These are phyloP conservation scores for Tetraodon nigroviridis DNA, from an alignment of 2,113 vertebrate species.

Conservation along the genomic window DNA sequence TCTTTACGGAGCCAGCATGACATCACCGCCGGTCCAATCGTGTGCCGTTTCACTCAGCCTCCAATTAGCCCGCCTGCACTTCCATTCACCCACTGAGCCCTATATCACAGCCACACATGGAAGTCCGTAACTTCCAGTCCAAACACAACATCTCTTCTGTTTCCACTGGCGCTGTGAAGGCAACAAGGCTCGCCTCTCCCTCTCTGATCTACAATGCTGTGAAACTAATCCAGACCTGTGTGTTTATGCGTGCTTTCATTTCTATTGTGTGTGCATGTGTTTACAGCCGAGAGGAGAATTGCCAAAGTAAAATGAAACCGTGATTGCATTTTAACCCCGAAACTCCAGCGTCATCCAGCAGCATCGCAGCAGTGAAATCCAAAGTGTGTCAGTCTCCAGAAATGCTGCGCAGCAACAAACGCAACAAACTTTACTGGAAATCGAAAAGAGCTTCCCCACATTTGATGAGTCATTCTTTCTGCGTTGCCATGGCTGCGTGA, in stretches of 20 bases:
- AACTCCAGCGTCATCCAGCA: slow-evolving; percentile 4
- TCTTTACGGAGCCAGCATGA: slow-evolving; percentile 36
- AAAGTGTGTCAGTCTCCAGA: neutral
- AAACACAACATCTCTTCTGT: slow-evolving; percentile 66
- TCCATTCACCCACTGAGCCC: slow-evolving; percentile 53
- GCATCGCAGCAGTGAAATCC: slow-evolving; percentile 4
- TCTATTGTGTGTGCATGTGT: slow-evolving; percentile 18
- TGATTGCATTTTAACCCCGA: slow-evolving; percentile 13
- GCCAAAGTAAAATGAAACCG: slow-evolving; percentile 16
- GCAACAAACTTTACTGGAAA: slow-evolving; percentile 18
- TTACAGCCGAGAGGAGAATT: slow-evolving; percentile 29
- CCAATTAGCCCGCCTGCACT: slow-evolving; percentile 56
- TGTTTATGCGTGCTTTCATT: slow-evolving; percentile 16
- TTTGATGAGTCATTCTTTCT: slow-evolving; percentile 21
- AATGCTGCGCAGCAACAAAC: slow-evolving; percentile 2
- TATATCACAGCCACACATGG: slow-evolving; percentile 35
- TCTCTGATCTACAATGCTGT: slow-evolving; percentile 42
- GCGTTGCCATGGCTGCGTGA: slow-evolving; percentile 30
- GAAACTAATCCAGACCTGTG: slow-evolving; percentile 41
- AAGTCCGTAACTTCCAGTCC: slow-evolving; percentile 24
- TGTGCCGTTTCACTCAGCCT: slow-evolving; percentile 43
- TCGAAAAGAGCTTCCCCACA: slow-evolving; percentile 19
- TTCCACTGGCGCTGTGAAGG: slow-evolving; percentile 57
- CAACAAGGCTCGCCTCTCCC: slow-evolving; percentile 37
- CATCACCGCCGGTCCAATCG: slow-evolving; percentile 47